Base-by-base conservation (phyloP, 2,113 vertebrate genomes). In the Tympanuchus pallidicinctus region DNA sequence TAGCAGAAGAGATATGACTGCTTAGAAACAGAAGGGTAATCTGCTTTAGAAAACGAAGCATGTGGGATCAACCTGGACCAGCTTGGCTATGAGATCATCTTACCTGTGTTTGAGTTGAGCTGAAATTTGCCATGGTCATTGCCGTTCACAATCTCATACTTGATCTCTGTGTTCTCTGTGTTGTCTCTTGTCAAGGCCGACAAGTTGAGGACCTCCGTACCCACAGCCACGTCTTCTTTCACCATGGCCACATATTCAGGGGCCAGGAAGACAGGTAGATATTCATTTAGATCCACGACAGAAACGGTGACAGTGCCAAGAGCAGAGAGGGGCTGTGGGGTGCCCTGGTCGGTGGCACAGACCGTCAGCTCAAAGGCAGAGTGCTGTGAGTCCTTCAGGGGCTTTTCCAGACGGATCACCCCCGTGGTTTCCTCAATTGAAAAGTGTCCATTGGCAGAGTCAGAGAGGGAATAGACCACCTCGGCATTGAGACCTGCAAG, bases 381-480 rank as follows among this genome's bases (percentile, higher is more conserved):
- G 40, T 98, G 98, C 8, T 98, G 96, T 1, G 97, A 97, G 3
- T 98, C 96, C 63, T 96, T 97, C 83, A 99, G 94, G 16, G 98
- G 97, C 82, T 98, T 98, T 94, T 99, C 99, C 94, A 99, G 95
- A 3, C 98, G 98, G 73, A 99, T 97, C 74, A 99, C 97, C 8
- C 99, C 99, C 0, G 99, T 99, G 86, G 97, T 98, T 90, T 99
- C 98, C 11, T 99, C 99, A 45, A 99, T 96, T 21, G 99, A 99
- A 91, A 99, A 99, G 95, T 98, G 98, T 12, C 98, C 98, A 10
- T 97, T 97, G 15, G 98, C 98, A 1, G 98, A 98, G 7, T 98
- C 97, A 54, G 97, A 91, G 54, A 99, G 97, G 21, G 98, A 98
- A 92, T 99, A 99, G 25, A 98, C 94, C 69, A 99, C 98, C 92